Conservation (phyloP, 1,140 invertebrate species). For the Tribolium madens region DNA sequence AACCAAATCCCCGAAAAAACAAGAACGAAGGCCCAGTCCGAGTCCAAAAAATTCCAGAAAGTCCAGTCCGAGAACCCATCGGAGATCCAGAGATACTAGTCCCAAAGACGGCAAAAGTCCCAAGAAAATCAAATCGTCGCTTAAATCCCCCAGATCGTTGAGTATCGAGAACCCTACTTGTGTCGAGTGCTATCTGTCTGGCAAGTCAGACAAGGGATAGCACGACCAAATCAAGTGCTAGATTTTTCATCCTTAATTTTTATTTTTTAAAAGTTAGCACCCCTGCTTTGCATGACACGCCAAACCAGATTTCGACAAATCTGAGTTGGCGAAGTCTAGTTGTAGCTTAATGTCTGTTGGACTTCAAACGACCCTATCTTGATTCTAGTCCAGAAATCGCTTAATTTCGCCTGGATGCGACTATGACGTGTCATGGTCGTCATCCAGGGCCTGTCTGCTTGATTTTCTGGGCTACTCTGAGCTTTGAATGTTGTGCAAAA, state of each 20-base stretch:
- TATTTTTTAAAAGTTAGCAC: slow-evolving; percentile 49
- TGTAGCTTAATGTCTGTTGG: slow-evolving; percentile 62
- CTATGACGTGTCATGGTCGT: too few relatives aligned
- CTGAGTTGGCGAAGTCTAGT: slow-evolving; percentile 19
- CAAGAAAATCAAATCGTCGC: slow-evolving; percentile 60
- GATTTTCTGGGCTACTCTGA: too few relatives aligned
- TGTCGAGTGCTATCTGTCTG: slow-evolving; percentile 74
- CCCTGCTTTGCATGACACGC: slow-evolving; percentile 55
- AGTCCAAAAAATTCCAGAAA: slow-evolving; percentile 52
- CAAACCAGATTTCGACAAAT: neutral
- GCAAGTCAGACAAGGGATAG: slow-evolving; percentile 70
- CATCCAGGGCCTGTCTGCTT: too few relatives aligned
- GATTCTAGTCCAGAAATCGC: slow-evolving; percentile 22
- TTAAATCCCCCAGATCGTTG: slow-evolving; percentile 64
- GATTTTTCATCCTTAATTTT: slow-evolving; percentile 55
- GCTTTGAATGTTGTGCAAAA: too few relatives aligned
- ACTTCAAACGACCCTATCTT: slow-evolving; percentile 63
- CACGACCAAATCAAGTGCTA: slow-evolving; percentile 59
- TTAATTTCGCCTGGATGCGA: too few relatives aligned
- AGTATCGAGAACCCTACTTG: slow-evolving; percentile 74
- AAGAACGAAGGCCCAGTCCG: slow-evolving; percentile 50
- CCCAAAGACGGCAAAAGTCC: slow-evolving; percentile 53
- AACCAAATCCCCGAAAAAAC: slow-evolving; percentile 59
- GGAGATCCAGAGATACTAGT: slow-evolving; percentile 49
- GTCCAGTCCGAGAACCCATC: slow-evolving; percentile 53